phyloP scores from a whole-genome alignment of 64 coral and sea anemone genomes.

The Porites lutea region DNA sequence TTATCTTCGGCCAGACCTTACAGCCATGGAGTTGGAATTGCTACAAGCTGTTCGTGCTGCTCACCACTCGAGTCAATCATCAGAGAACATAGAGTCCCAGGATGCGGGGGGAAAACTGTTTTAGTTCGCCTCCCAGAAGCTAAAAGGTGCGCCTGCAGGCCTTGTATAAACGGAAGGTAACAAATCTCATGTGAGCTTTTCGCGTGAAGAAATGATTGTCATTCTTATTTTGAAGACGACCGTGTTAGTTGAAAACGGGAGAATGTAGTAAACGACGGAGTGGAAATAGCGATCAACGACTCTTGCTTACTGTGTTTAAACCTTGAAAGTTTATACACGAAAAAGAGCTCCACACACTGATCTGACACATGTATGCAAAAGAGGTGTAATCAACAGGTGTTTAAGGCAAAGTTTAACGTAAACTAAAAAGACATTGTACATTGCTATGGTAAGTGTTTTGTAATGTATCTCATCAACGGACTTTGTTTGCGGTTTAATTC shows the following conservation, averaged over 20 bases:
- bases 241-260: too few species aligned
- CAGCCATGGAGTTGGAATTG: constrained; percentile 74
- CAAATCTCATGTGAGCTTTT: background rate
- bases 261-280: background rate
- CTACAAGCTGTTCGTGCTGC: constrained; percentile 89
- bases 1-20: constrained; percentile 84
- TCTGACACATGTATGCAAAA: background rate
- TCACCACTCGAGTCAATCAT: constrained; percentile 58
- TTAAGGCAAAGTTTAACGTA: background rate
- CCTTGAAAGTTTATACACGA: background rate
- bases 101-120: constrained; percentile 34
- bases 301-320: background rate
- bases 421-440: background rate
- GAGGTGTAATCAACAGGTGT: background rate
- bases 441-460: constrained; percentile 3
- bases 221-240: background rate
- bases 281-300: background rate
- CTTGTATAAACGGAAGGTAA: constrained; percentile 58
- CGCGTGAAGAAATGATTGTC: background rate
- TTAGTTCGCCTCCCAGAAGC: constrained; percentile 69
- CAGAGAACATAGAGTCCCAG: background rate
- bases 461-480: background rate
- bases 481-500: background rate
- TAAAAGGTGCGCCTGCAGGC: constrained; percentile 76
- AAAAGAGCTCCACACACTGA: background rate